Evolutionary conservation across 1,140 invertebrate species (phyloP), one percentile per base, ranked within the genome.

Genomic region (Aphis craccivora): DNA sequence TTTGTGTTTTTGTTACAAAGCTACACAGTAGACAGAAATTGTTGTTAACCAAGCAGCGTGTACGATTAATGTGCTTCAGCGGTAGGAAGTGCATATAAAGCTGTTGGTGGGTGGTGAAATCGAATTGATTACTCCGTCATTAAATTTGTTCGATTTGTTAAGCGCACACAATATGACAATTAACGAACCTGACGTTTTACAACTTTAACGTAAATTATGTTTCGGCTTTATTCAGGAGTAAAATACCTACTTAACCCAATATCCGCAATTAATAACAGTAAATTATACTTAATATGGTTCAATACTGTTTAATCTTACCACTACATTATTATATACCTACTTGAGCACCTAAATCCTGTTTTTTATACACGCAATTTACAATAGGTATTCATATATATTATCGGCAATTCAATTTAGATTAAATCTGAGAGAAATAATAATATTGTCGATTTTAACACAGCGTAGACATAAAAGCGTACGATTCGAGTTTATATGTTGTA

Each of bases 171-270:
- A 89, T 89, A 89, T 51, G 87, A 89, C 45, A 89, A 89, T 89
- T 89, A 89, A 89, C 87, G n/a, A 53, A 89, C 45, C 45, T 51
- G 86, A 87, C 84, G 84, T 87, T 48, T 51, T 51, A 35, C 86
- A 51, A 88, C n/a, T 48, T 86, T 14, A 86, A 86, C 37, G 83
- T 86, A 43, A 86, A 86, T 40, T 86, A 86, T 86, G 83, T 43
- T 86, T 86, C 25, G 37, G 37, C 11, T 40, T 40, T 86, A 86
- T 84, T 18, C 9, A 4, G 3, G 30, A 30, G 30, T 40, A 84
- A 84, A 84, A 84, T 25, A 40, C 83, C 40, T 25, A 84, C 23
- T 84, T 23, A n/a, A 67, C 14, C 11, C 4, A 67, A 67, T 76
- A n/a, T 11, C 30, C n/a, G n/a, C 30, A 76, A 76, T 76, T n/a